Percentiles rank a stretch among this genome's conserved stretches.
phyloP scores from a whole-genome alignment of 2,888 invertebrate species.

The Caenorhabditis auriculariae region DNA sequence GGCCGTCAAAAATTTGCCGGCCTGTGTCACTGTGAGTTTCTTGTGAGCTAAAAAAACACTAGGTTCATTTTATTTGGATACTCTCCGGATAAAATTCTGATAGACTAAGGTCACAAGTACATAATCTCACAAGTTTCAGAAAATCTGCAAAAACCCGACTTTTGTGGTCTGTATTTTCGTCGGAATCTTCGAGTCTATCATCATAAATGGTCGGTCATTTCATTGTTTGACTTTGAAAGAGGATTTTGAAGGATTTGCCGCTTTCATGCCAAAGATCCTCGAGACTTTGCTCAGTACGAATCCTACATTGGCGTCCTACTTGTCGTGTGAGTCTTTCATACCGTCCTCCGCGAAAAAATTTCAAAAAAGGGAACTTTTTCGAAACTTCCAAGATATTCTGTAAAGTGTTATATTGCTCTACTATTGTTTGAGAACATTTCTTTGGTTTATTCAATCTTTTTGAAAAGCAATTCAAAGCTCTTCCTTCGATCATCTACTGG shows the following conservation, averaged over 20 bases:
- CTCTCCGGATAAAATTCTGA: no score
- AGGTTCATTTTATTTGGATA: neutral
- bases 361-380: no score
- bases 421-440: neutral
- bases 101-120: no score
- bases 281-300: conserved; percentile 60
- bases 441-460: no score
- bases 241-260: conserved; percentile 60
- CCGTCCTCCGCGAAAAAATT: no score
- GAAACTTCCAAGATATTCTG: neutral
- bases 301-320: conserved; percentile 56
- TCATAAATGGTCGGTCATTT: no score
- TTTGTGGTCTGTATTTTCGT: conserved; percentile 58
- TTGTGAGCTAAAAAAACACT: no score
- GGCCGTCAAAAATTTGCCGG: conserved; percentile 39
- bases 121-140: conserved; percentile 27
- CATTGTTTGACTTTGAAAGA: no score
- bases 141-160: conserved; percentile 59
- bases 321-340: conserved; percentile 49
- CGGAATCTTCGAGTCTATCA: conserved; percentile 61
- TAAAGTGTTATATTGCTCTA: neutral
- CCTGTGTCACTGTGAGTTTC: conserved; percentile 43
- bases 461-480: no score
- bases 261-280: conserved; percentile 63
- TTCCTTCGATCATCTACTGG: neutral